Conservation (phyloP, 2,888 invertebrate species). For the Phymatocera aterrima region DNA sequence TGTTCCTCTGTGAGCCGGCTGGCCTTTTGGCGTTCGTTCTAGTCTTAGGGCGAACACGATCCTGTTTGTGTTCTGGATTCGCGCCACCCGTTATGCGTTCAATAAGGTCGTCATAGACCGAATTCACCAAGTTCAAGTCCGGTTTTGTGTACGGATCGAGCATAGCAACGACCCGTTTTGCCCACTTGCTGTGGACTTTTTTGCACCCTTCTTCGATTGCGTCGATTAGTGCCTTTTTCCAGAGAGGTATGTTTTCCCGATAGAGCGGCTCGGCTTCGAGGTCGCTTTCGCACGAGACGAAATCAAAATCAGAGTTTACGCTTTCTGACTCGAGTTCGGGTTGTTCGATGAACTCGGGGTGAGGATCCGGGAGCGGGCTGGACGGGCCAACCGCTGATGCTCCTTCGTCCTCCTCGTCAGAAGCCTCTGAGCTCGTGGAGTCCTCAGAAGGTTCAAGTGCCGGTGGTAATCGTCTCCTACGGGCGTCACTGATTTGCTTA, state of each 20-base stretch:
- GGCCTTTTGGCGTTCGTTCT: neutral
- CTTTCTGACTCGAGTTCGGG: too few species aligned
- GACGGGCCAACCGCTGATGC: too few species aligned
- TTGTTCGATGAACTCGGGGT: too few species aligned
- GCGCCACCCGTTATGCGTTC: neutral
- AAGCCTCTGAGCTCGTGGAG: too few species aligned
- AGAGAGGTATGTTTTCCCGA: too few species aligned
- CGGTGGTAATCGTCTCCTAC: neutral
- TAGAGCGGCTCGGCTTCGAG: too few species aligned
- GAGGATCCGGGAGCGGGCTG: too few species aligned
- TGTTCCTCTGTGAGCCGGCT: neutral
- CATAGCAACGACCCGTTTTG: neutral
- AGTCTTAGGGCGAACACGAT: neutral
- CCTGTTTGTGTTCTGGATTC: neutral
- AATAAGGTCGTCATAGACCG: neutral
- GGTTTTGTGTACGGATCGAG: neutral
- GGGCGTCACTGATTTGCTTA: constrained; percentile 46
- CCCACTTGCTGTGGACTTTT: neutral
- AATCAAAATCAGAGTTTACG: too few species aligned
- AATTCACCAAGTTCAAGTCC: neutral
- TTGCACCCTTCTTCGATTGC: neutral
- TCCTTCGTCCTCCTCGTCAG: too few species aligned
- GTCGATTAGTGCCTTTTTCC: neutral
- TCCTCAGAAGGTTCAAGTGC: too few species aligned
- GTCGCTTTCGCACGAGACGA: too few species aligned